Evolutionary conservation across 2,113 vertebrate species (phyloP).

Genomic region (Tyrannus savana): DNA sequence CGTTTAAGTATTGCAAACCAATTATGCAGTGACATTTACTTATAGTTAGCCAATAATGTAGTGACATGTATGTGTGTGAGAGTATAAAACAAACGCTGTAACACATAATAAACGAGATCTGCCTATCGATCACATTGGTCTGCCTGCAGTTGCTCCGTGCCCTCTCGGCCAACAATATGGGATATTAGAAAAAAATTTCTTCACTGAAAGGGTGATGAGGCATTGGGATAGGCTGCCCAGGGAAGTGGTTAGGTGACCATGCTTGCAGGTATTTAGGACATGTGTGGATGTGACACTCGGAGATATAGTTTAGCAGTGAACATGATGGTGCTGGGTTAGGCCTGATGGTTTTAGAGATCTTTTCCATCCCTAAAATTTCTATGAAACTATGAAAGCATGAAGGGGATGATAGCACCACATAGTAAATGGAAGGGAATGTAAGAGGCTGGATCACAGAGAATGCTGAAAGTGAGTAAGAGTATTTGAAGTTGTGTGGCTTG

Average conservation of each 20-base stretch:
- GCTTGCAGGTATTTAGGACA: neutral
- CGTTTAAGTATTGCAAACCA: too few relatives aligned
- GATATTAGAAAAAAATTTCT: neutral
- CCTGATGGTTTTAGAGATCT: neutral
- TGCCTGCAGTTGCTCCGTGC: too few relatives aligned
- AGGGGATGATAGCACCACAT: neutral
- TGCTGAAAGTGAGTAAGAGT: neutral
- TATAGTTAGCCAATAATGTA: too few relatives aligned
- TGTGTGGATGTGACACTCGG: neutral
- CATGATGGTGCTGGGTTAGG: neutral
- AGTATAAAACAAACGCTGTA: too few relatives aligned
- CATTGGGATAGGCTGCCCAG: neutral
- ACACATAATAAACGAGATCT: too few relatives aligned
- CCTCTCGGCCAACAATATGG: too few relatives aligned
- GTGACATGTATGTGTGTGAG: too few relatives aligned
- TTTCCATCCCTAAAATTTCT: neutral
- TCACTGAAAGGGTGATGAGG: neutral
- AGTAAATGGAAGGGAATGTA: neutral
- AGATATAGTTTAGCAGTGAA: neutral
- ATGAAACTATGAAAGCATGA: neutral
- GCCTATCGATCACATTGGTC: too few relatives aligned
- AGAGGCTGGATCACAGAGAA: neutral
- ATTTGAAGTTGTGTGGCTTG: neutral
- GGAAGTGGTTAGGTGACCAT: neutral
- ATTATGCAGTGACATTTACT: too few relatives aligned